These are phyloP conservation scores for Axinella damicornis DNA, from an alignment of 37 sponge, comb jelly and placozoan genomes.

Conservation along the genomic window DNA sequence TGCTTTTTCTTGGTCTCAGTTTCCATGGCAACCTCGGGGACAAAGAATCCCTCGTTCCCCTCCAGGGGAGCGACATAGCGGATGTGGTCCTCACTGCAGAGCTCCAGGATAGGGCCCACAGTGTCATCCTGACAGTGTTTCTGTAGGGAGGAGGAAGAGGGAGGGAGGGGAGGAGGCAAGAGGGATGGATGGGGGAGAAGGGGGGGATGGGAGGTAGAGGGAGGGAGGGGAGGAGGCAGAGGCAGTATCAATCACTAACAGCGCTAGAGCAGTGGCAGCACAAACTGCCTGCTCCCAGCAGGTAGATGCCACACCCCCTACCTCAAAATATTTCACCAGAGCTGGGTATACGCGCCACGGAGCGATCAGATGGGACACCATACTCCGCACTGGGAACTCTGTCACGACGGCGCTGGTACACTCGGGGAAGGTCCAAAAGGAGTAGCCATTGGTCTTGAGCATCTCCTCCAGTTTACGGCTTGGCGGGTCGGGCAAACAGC, in stretches of 20 bases:
- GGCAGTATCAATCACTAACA: too few species aligned
- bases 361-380: slow-evolving; percentile 61
- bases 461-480: slow-evolving; percentile 16
- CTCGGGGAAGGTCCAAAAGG: slow-evolving; percentile 61
- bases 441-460: slow-evolving; percentile 52
- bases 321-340: slow-evolving; percentile 53
- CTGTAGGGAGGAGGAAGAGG: background rate
- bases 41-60: slow-evolving; percentile 60
- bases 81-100: slow-evolving; percentile 53
- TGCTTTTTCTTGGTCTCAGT: slow-evolving; percentile 6
- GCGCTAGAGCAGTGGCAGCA: too few species aligned
- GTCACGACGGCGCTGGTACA: slow-evolving; percentile 77
- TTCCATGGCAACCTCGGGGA: slow-evolving; percentile 60
- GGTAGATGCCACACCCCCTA: background rate
- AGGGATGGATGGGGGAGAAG: background rate
- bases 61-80: slow-evolving; percentile 61
- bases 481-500: slow-evolving; percentile 36
- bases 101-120: slow-evolving; percentile 60
- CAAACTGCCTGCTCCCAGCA: too few species aligned
- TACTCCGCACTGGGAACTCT: slow-evolving; percentile 76
- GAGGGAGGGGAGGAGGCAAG: background rate
- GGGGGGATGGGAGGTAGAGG: background rate
- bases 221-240: too few species aligned
- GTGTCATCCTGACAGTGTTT: slow-evolving; percentile 9
- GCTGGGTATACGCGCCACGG: slow-evolving; percentile 65